Percentiles rank a stretch among this genome's conserved stretches.
phyloP scores from a whole-genome alignment of 2,888 invertebrate species.

The Heliconius hortense region DNA sequence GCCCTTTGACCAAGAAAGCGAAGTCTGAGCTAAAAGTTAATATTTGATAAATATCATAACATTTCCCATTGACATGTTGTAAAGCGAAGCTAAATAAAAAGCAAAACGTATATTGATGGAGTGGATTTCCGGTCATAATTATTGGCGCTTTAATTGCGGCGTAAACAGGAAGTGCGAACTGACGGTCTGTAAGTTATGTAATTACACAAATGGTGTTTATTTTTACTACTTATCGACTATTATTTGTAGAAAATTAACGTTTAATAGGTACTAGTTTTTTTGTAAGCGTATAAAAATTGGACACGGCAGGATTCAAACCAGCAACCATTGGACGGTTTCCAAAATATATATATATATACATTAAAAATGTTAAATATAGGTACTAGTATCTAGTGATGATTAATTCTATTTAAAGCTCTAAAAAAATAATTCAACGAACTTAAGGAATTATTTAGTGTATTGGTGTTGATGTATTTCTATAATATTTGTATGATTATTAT shows the following conservation, averaged over 20 bases:
- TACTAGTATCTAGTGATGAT: no score
- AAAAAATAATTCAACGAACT: no score
- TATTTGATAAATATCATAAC: neutral
- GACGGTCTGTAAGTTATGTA: conserved; percentile 20
- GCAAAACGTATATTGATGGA: conserved; percentile 10
- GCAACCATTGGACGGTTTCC: neutral
- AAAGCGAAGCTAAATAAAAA: conserved; percentile 4
- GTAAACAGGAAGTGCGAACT: conserved; percentile 24
- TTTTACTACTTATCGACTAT: conserved; percentile 11
- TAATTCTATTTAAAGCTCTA: no score
- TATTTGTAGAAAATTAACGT: neutral
- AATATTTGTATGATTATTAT: no score
- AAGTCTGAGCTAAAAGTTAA: neutral
- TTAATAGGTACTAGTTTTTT: neutral
- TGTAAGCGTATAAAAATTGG: neutral
- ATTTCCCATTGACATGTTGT: neutral
- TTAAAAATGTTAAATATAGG: no score
- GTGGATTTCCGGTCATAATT: conserved; percentile 21
- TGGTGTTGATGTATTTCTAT: no score
- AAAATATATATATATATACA: neutral
- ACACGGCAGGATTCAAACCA: neutral
- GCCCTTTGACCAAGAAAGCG: neutral
- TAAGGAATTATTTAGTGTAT: no score
- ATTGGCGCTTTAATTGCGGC: conserved; percentile 17
- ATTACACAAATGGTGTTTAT: conserved; percentile 13